These are phyloP conservation scores for Alentia gelatinosa DNA, from an alignment of 2,888 invertebrate genomes.

Conservation along the genomic window DNA sequence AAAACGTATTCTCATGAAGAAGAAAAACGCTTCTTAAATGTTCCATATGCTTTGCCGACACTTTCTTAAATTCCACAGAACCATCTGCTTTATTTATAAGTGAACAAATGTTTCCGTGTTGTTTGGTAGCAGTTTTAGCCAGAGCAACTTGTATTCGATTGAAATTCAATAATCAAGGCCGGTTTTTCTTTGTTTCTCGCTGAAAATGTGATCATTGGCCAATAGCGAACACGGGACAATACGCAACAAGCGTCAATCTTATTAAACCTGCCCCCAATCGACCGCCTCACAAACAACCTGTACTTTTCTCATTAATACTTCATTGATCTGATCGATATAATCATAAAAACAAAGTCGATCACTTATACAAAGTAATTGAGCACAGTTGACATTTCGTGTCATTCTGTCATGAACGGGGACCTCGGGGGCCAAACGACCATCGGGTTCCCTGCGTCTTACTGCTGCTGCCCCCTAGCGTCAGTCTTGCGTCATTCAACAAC, in stretches of 20 bases:
- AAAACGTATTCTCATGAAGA: too few relatives aligned
- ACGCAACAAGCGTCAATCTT: not conserved
- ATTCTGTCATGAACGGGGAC: not conserved
- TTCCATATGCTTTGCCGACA: too few relatives aligned
- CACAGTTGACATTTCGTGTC: not conserved
- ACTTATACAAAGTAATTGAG: not conserved
- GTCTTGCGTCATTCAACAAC: not conserved
- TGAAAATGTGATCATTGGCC: too few relatives aligned
- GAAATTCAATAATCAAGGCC: too few relatives aligned
- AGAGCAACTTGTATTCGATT: too few relatives aligned
- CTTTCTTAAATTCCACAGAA: too few relatives aligned
- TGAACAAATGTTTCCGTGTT: too few relatives aligned
- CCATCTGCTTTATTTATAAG: too few relatives aligned
- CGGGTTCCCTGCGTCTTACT: not conserved
- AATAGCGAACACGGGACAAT: too few relatives aligned
- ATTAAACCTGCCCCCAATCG: not conserved
- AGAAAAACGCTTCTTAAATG: too few relatives aligned
- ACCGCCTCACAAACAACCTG: not conserved
- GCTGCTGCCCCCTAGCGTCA: not conserved
- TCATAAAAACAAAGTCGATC: not conserved
- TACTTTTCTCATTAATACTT: not conserved
- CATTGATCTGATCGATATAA: not conserved
- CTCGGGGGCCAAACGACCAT: not conserved
- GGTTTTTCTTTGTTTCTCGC: too few relatives aligned
- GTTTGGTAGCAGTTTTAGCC: too few relatives aligned